phyloP scores from a whole-genome alignment of 2,113 vertebrate genomes.

The Syrrhaptes paradoxus region DNA sequence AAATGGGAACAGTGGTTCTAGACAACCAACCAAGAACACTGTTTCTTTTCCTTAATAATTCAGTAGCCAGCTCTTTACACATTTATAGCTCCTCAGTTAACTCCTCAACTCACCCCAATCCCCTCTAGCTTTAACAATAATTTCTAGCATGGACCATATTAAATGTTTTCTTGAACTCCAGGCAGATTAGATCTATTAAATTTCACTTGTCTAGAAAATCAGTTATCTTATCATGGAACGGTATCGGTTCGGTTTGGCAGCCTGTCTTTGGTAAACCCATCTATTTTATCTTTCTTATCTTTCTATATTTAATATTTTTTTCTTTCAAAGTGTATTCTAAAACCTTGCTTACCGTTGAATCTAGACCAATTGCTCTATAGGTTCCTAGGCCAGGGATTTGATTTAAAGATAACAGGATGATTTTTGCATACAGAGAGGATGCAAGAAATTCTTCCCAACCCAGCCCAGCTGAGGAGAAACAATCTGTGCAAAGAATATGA shows the following conservation, averaged over 20 bases:
- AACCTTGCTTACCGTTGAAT: background rate
- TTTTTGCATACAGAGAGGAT: background rate
- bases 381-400: background rate
- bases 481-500: background rate
- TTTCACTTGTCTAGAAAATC: constrained; percentile 28
- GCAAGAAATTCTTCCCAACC: background rate
- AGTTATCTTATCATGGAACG: background rate
- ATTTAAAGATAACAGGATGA: background rate
- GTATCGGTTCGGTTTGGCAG: background rate
- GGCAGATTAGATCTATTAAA: constrained; percentile 26
- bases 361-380: background rate
- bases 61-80: background rate
- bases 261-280: background rate
- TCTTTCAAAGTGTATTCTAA: background rate
- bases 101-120: background rate
- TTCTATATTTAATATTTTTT: background rate
- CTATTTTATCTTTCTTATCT: background rate
- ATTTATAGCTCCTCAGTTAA: background rate
- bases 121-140: background rate
- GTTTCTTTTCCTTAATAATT: background rate
- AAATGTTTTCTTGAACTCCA: background rate
- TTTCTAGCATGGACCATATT: background rate
- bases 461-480: background rate
- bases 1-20: background rate
- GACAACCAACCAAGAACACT: background rate